A percentile compares a stretch with the other conserved stretches of the same genome.
These are phyloP conservation scores for Macaca nemestrina DNA, from an alignment of 2,113 vertebrate species.

Conservation along the genomic window DNA sequence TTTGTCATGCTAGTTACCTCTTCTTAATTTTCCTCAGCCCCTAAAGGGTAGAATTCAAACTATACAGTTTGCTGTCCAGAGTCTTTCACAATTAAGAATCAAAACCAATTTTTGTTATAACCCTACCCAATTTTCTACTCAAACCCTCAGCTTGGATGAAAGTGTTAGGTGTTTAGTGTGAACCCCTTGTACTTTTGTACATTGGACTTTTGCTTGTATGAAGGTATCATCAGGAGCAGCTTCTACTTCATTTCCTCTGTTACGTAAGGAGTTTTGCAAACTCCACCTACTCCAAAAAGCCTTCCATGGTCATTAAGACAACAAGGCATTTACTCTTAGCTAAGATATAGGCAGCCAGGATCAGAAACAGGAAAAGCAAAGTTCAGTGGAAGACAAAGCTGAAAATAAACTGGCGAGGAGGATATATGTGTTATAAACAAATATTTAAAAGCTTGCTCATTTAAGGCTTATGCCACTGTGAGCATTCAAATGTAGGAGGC, in stretches of 20 bases:
- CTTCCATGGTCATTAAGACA: not conserved
- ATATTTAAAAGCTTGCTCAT: not conserved
- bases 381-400: not conserved
- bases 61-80: not conserved
- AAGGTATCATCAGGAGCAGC: not conserved
- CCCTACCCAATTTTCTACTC: not conserved
- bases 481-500: not conserved
- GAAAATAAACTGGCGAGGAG: not conserved
- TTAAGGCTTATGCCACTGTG: not conserved
- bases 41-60: not conserved
- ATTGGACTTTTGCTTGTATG: accelerated
- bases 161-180: not conserved
- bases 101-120: not conserved
- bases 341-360: not conserved
- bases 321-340: not conserved
- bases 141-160: not conserved
- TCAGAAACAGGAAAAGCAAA: not conserved
- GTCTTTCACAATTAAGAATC: not conserved
- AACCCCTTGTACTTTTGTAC: not conserved
- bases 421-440: not conserved
- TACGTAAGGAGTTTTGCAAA: not conserved
- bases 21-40: not conserved
- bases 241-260: not conserved
- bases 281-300: not conserved
- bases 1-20: not conserved